Conservation (phyloP, 2,888 invertebrate genomes). For the Noctua pronuba region DNA sequence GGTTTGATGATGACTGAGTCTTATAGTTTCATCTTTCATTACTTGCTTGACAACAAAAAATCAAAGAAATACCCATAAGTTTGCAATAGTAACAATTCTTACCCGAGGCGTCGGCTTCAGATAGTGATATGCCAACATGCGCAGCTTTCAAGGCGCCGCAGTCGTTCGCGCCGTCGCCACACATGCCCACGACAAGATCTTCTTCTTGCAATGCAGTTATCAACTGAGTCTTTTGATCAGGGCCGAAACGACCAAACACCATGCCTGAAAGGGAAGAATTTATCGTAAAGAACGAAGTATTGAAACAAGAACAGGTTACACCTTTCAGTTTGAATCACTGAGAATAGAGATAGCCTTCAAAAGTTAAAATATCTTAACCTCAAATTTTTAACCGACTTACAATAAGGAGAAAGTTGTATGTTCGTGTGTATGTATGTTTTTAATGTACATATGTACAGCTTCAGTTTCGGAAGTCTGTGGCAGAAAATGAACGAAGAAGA, state of each 20-base stretch:
- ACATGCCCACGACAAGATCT: constrained; percentile 93
- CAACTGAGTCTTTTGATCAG: constrained; percentile 95
- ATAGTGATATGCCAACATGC: constrained; percentile 96
- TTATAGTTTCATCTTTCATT: background rate
- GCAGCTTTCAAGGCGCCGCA: constrained; percentile 97
- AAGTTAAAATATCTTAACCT: background rate
- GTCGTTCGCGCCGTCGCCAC: constrained; percentile 95
- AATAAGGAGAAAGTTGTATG: background rate
- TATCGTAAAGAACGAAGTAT: background rate
- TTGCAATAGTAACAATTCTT: background rate
- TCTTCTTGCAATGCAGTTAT: constrained; percentile 93
- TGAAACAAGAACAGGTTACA: background rate
- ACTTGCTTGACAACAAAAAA: background rate
- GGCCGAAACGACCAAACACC: constrained; percentile 96
- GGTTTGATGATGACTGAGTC: background rate
- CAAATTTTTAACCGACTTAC: background rate
- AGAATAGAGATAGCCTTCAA: background rate
- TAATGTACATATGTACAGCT: background rate
- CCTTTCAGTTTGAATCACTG: background rate
- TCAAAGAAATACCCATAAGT: background rate
- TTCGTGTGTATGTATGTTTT: background rate
- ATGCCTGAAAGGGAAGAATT: constrained; percentile 87
- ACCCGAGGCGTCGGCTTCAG: constrained; percentile 95
- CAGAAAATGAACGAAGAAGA: background rate
- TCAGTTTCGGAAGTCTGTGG: background rate